Evolutionary conservation across 2,888 invertebrate species (phyloP), one percentile per base, ranked within the genome.

Genomic region (Aphidius colemani): DNA sequence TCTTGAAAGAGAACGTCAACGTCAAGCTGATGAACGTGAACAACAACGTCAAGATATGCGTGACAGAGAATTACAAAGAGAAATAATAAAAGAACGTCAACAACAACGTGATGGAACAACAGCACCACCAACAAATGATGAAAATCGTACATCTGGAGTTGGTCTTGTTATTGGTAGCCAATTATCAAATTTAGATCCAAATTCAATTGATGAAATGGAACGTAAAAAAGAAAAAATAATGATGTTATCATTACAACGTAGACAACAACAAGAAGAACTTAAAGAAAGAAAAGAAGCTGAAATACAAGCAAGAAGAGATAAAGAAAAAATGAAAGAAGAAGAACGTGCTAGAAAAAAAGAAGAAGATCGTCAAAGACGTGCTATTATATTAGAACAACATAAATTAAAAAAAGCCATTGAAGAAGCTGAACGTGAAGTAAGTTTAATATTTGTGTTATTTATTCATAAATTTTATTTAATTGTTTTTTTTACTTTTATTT

Each of bases 361-460:
- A 75, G 96, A 96, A 76, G 96, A 97, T 82, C 90, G 90, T 75
- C 88, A 91, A n/a, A 86, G 96, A 66, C 85, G 96, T 62, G 92
- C 95, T 70, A 88, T 88, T 70, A 98, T 98, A 78, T 87, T 96
- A 73, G 95, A 95, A 78, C 94, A 95, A 82, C 94, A 97, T 84
- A 93, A 95, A 83, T 85, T 95, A 72, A 95, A 96, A 81, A 97
- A 97, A 83, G 93, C 94, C 62, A 89, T 94, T 68, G 95, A 96
- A 81, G 95, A 95, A 84, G 94, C 95, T 39, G 94, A 94, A 82
- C 84, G 93, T 79, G 94, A 94, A 86, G 92, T 92, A 73, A 18
- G 13, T 18, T n/a, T 18, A 18, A 18, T 18, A 18, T 18, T 18
- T 18, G 2, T 18, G 0, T 18, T 2, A 18, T 18, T 18, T 18